Conservation (phyloP, 2,113 vertebrate species). For the Malurus alboscapulatus region DNA sequence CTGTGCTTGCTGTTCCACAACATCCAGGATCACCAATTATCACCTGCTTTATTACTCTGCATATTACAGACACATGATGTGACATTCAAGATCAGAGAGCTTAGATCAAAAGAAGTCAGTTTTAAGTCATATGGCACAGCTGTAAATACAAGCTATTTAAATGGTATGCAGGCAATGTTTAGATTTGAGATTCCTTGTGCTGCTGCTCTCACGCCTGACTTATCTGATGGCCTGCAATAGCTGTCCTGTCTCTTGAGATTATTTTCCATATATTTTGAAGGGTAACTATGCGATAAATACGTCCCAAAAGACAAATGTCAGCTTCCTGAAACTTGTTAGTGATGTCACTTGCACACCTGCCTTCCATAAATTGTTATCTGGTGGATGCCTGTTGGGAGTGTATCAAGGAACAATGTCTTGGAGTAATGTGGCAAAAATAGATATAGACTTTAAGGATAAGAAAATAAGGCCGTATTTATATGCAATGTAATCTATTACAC, state of each 20-base stretch:
- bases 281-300: background rate
- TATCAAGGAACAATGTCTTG: background rate
- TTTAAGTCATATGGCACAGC: background rate
- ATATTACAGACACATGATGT: background rate
- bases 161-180: background rate
- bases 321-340: background rate
- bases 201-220: background rate
- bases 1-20: background rate
- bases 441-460: background rate
- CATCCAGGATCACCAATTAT: background rate
- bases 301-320: background rate
- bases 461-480: background rate
- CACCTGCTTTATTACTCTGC: background rate
- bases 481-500: background rate
- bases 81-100: background rate
- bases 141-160: conserved; percentile 1
- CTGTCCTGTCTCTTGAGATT: background rate
- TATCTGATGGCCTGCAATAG: background rate
- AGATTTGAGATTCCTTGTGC: conserved; percentile 16
- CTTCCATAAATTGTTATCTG: background rate
- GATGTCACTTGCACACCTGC: background rate
- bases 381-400: background rate
- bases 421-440: background rate
- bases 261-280: background rate
- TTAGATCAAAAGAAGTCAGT: background rate